Evolutionary conservation across 2,113 vertebrate genomes (phyloP).

Genomic region (Rhynchopsitta pachyrhyncha): DNA sequence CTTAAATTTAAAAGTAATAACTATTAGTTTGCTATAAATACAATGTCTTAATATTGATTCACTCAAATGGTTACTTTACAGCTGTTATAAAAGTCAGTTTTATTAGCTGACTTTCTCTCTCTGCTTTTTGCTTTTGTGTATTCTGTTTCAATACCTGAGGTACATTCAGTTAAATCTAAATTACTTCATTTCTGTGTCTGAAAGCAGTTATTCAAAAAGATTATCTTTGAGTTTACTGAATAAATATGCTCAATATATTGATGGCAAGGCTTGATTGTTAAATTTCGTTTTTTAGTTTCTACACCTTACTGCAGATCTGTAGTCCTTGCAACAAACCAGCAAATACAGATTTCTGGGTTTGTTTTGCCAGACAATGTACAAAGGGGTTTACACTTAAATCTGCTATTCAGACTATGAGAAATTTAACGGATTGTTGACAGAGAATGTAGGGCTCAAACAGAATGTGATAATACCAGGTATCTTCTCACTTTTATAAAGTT

Average conservation of each 20-base stretch:
- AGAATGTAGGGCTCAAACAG: neutral
- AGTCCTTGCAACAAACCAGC: neutral
- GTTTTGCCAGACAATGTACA: neutral
- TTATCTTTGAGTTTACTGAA: conserved; percentile 17
- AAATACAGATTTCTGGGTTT: neutral
- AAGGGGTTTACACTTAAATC: neutral
- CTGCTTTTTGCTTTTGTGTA: neutral
- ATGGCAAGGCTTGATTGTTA: neutral
- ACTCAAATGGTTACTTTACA: neutral
- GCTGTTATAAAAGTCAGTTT: neutral
- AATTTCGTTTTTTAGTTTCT: neutral
- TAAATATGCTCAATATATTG: neutral
- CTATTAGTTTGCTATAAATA: neutral
- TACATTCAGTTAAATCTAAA: conserved; percentile 24
- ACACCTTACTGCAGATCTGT: neutral
- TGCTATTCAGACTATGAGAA: neutral
- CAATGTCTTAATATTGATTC: neutral
- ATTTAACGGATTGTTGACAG: conserved; percentile 27
- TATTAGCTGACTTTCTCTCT: neutral
- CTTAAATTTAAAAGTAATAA: neutral
- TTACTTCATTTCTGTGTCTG: neutral
- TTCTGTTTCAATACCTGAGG: neutral
- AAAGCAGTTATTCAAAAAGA: conserved; percentile 5
- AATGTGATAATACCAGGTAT: neutral
- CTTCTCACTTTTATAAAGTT: conserved; percentile 2